Evolutionary conservation across 2,797 vertebrate species (phyloP), one percentile per base, ranked within the genome.

Genomic region (Spinibarbus caldwelli): DNA sequence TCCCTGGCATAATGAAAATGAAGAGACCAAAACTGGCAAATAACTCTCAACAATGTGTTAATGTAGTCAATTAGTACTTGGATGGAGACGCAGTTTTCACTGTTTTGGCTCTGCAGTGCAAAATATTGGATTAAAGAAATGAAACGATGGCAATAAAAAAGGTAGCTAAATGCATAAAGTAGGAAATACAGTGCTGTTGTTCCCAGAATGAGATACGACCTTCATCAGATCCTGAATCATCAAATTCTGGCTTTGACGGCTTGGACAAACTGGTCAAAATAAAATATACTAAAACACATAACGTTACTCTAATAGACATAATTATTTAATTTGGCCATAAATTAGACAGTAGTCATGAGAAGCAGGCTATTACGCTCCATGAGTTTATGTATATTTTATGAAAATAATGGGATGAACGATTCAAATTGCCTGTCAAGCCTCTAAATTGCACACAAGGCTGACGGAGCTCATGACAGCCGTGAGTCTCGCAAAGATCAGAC

Each of bases 341-440:
- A 83, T 83, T 36, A 83, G 70, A 83, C 54, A 19, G 70, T 36
- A 64, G 68, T 73, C 71, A 80, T 23, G 79, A 67, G 54, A 36
- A 81, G 54, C 41, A 81, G 72, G 78, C 57, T 59, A 68, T 75
- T 81, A 68, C 70, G 82, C 47, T 54, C 59, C 14, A 77, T 70
- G 79, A 82, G 54, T 76, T 43, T 77, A 59, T 83, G 41, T 83
- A 82, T 82, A 64, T 73, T 83, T 83, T 15, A 62, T 59, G 52
- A 64, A 73, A 82, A 72, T 72, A 82, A 82, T 59, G 41, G 38
- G 68, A 73, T 73, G 67, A 82, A 45, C 38, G 29, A 45, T 64
- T 75, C 14, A 83, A 73, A 83, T 64, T 83, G 81, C 81, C 70
- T 45, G 80, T 82, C 70, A 82, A 45, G 26, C 19, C 70, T 73